Evolutionary conservation across 1,140 invertebrate genomes (phyloP), one percentile per base, ranked within the genome.

Genomic region (Patella vulgata): DNA sequence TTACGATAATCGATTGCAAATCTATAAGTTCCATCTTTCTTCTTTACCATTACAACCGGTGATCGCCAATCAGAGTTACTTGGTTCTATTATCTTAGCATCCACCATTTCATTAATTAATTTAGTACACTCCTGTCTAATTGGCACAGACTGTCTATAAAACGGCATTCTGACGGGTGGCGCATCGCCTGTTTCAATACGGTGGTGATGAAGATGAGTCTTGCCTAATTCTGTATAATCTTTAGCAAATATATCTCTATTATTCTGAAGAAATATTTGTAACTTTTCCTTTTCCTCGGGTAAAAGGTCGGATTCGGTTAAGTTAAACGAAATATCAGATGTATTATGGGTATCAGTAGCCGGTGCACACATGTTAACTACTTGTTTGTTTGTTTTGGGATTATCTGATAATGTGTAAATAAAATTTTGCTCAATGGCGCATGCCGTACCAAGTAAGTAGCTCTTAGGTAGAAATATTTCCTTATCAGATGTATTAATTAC

Each of bases 21-120:
- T 4, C 66, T 30, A 19, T 40, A 68, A 43, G 68, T 46, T 12
- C 30, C 46, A 23, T 52, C 59, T 63, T 66, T 66, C 43, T 64
- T 72, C 62, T 57, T 63, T 5, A 71, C 59, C 19, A 70, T 44
- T 17, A 74, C 42, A 14, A 64, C 57, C n/a, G 64, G 62, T 39
- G 47, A 63, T 12, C 46, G 40, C 58, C 56, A 71, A 14, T 46
- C 33, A 12, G 47, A 51, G 21, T 31, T 61, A 19, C 55, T 55
- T 23, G 53, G 52, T 36, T 69, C 57, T 48, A 70, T 68, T 14
- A 75, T 47, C 5, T 55, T 61, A 48, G 31, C 47, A 3, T 75
- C 48, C 21, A 62, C n/a, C 53, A 72, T 58, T 51, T 72, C 65
- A 33, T 69, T 27, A 17, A 70, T 31, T 42, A 63, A 55, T 28